Evolutionary conservation across 1,140 invertebrate species (phyloP).

Genomic region (Mycetomoellerius zeteki): DNA sequence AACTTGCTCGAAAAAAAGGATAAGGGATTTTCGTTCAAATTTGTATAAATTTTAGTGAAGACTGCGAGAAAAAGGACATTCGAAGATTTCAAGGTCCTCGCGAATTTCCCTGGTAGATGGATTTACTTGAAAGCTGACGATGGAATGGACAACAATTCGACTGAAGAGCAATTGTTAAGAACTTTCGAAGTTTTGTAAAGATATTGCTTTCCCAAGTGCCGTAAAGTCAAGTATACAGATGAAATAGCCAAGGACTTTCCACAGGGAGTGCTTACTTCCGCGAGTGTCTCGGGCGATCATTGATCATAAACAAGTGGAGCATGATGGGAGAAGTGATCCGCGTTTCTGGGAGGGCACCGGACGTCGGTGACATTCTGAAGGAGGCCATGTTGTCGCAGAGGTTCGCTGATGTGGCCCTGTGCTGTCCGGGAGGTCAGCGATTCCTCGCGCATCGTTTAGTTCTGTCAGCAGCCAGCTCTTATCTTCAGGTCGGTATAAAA

Average conservation of each 20-base stretch:
- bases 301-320: slow-evolving; percentile 42
- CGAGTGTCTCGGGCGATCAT: slow-evolving; percentile 11
- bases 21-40: neutral
- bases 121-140: slow-evolving; percentile 8
- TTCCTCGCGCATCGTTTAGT: slow-evolving; percentile 84
- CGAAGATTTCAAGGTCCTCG: neutral
- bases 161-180: slow-evolving; percentile 11
- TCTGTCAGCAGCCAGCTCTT: slow-evolving; percentile 83
- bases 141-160: slow-evolving; percentile 15
- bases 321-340: slow-evolving; percentile 77
- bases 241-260: slow-evolving; percentile 1
- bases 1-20: neutral
- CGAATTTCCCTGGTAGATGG: neutral
- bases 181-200: slow-evolving; percentile 4
- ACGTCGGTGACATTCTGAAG: slow-evolving; percentile 79
- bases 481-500: slow-evolving; percentile 78
- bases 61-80: too few relatives aligned
- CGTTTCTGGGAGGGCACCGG: slow-evolving; percentile 76
- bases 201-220: neutral
- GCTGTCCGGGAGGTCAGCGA: slow-evolving; percentile 81
- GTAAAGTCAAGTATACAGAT: slow-evolving; percentile 17
- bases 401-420: slow-evolving; percentile 83
- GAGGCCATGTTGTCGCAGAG: slow-evolving; percentile 81
- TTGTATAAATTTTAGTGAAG: neutral
- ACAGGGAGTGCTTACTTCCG: slow-evolving; percentile 11